These are phyloP conservation scores for Cinclus cinclus DNA, from an alignment of 2,113 vertebrate genomes.

Conservation along the genomic window DNA sequence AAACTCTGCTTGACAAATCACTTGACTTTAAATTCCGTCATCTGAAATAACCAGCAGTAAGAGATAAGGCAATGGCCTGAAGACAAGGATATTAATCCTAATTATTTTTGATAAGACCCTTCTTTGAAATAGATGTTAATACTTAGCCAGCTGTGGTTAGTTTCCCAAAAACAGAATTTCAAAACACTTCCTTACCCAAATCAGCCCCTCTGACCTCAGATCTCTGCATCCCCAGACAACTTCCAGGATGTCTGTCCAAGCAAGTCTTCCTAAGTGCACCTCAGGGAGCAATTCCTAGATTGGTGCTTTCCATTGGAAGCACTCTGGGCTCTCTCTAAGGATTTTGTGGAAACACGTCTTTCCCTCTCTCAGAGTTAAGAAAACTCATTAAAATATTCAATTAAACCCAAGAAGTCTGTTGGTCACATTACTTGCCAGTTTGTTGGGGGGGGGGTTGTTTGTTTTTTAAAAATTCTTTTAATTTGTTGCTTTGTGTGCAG, in stretches of 20 bases:
- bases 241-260: background rate
- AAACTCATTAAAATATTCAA: background rate
- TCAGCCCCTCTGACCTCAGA: background rate
- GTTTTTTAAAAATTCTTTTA: background rate
- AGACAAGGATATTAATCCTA: background rate
- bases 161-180: constrained; percentile 16
- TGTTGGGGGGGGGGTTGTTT: background rate
- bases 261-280: background rate
- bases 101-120: background rate
- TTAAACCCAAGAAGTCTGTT: background rate
- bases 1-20: background rate
- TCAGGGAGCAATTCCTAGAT: background rate
- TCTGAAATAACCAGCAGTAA: background rate
- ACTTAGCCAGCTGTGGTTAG: background rate
- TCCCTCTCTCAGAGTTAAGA: background rate
- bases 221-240: background rate
- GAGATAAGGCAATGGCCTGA: background rate
- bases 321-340: background rate
- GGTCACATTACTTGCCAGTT: background rate
- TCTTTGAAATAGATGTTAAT: background rate
- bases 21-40: background rate
- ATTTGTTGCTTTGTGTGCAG: background rate
- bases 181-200: constrained; percentile 6
- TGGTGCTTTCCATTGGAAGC: constrained; percentile 1
- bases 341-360: background rate